phyloP scores from a whole-genome alignment of 2,113 vertebrate species.

The Thymallus thymallus region DNA sequence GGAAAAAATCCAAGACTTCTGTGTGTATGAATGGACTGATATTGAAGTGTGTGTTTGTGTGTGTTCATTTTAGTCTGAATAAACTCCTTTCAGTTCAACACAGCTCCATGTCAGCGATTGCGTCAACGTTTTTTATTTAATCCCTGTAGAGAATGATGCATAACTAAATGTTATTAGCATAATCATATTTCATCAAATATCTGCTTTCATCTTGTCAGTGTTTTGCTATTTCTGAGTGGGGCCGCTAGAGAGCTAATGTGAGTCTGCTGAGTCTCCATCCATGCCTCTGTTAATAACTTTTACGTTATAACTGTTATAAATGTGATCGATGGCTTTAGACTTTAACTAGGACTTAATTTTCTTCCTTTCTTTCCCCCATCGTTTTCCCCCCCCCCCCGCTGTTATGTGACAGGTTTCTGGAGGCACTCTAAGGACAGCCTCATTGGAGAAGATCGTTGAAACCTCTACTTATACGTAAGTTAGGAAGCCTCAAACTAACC shows the following conservation, averaged over 20 bases:
- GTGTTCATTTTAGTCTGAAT: constrained; percentile 23
- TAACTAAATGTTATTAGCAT: constrained; percentile 55
- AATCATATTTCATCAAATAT: constrained; percentile 52
- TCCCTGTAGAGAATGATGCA: constrained; percentile 43
- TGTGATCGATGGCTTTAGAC: not conserved
- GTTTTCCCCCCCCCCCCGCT: constrained; percentile 11
- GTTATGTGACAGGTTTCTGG: constrained; percentile 43
- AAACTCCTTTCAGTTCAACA: constrained; percentile 41
- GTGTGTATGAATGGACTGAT: constrained; percentile 2
- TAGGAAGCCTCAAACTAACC: not conserved
- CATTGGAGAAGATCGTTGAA: constrained; percentile 34
- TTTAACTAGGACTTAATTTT: constrained; percentile 3
- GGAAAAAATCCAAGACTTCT: constrained; percentile 4
- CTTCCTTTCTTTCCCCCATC: constrained; percentile 12
- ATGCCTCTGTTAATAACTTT: constrained; percentile 10
- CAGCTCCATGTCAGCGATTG: constrained; percentile 37
- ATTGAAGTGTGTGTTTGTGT: constrained; percentile 20
- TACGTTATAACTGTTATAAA: not conserved
- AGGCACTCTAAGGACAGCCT: constrained; percentile 33
- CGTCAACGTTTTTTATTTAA: constrained; percentile 52
- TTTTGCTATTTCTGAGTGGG: constrained; percentile 36
- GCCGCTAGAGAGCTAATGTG: constrained; percentile 45
- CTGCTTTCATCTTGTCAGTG: constrained; percentile 20
- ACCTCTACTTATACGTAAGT: constrained; percentile 36
- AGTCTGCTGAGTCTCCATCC: constrained; percentile 46